Evolutionary conservation across 1,140 invertebrate genomes (phyloP).

Genomic region (Trialeurodes vaporariorum): DNA sequence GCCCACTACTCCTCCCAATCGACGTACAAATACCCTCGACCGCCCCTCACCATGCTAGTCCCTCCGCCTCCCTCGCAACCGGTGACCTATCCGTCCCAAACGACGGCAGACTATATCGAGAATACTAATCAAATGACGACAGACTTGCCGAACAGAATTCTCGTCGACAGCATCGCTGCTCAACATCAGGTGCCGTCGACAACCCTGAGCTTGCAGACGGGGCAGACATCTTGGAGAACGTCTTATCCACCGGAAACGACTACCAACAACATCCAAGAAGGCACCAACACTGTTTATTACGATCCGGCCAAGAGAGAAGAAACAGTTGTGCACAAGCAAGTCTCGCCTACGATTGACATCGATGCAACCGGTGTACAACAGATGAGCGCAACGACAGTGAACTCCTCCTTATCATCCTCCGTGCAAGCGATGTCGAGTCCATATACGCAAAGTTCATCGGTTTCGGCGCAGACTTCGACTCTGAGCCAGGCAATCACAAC

Average conservation of each 20-base stretch:
- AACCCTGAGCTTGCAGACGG: neutral
- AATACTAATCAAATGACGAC: neutral
- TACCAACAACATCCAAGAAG: constrained; percentile 6
- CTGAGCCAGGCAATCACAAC: too few relatives aligned
- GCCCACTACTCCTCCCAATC: constrained; percentile 5
- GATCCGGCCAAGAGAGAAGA: neutral
- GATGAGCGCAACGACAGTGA: too few relatives aligned
- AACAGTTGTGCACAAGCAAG: too few relatives aligned
- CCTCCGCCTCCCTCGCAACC: constrained; percentile 49
- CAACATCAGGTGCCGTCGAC: neutral
- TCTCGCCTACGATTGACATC: neutral
- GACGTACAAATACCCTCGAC: constrained; percentile 8
- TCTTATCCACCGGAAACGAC: constrained; percentile 4
- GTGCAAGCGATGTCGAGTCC: too few relatives aligned
- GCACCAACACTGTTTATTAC: neutral
- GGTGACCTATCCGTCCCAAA: constrained; percentile 30
- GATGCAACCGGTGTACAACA: too few relatives aligned
- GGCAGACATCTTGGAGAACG: constrained; percentile 3
- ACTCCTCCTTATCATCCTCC: too few relatives aligned
- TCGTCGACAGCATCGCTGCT: neutral
- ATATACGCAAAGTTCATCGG: too few relatives aligned
- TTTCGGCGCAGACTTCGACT: too few relatives aligned
- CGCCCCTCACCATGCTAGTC: constrained; percentile 49
- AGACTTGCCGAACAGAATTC: neutral
- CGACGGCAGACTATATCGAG: too few relatives aligned